Evolutionary conservation across 2,113 vertebrate genomes (phyloP).

Genomic region (Camelus bactrianus): DNA sequence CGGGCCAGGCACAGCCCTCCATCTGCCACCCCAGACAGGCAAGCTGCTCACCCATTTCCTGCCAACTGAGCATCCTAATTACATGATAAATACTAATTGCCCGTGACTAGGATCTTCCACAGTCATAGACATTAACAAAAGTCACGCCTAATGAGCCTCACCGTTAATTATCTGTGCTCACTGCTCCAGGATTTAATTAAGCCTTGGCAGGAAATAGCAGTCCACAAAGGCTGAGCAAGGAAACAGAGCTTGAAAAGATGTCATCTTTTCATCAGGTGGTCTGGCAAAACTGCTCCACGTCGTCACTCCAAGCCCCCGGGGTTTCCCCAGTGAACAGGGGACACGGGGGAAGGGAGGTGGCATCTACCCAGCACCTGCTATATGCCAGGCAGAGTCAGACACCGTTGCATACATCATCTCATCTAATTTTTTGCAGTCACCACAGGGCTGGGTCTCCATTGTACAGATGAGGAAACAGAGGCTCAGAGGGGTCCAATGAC

Average conservation of each 20-base stretch:
- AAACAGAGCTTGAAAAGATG: background rate
- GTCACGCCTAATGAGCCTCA: slow-evolving; percentile 57
- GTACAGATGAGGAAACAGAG: background rate
- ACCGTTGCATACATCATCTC: background rate
- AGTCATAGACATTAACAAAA: slow-evolving; percentile 37
- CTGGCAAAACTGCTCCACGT: background rate
- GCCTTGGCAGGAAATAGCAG: slow-evolving; percentile 70
- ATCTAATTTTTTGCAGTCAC: background rate
- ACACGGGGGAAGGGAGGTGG: background rate
- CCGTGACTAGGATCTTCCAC: slow-evolving; percentile 60
- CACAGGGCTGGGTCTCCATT: background rate
- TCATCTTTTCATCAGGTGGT: background rate
- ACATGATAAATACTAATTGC: slow-evolving; percentile 74
- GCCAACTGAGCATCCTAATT: slow-evolving; percentile 77
- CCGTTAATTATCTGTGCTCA: slow-evolving; percentile 66
- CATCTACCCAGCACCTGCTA: background rate
- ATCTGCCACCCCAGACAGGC: slow-evolving; percentile 34
- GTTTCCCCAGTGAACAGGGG: background rate
- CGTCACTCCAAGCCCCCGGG: background rate
- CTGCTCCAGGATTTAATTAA: slow-evolving; percentile 74
- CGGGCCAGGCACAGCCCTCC: background rate
- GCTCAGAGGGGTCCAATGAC: background rate
- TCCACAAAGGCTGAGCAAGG: background rate
- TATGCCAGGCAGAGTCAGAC: background rate
- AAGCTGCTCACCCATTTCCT: slow-evolving; percentile 13